Evolutionary conservation across 2,113 vertebrate species (phyloP).

Genomic region (Sardina pilchardus): DNA sequence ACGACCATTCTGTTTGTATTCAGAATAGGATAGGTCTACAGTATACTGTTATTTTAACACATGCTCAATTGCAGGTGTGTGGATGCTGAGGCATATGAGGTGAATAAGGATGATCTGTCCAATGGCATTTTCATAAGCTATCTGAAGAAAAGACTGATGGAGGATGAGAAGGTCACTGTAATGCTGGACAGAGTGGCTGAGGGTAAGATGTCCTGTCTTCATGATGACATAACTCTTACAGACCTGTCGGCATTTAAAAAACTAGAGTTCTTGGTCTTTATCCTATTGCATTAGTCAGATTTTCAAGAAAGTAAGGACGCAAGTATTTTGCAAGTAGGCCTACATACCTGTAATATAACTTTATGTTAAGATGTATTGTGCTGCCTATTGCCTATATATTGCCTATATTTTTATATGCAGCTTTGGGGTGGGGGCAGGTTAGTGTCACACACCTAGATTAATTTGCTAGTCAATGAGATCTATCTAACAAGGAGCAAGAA

Average conservation of each 20-base stretch:
- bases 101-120: conserved; percentile 74
- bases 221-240: background rate
- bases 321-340: background rate
- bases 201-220: conserved; percentile 62
- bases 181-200: conserved; percentile 85
- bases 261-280: background rate
- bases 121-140: conserved; percentile 83
- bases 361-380: background rate
- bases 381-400: background rate
- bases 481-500: background rate
- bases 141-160: conserved; percentile 79
- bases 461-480: too few relatives aligned
- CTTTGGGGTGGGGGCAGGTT: too few relatives aligned
- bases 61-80: conserved; percentile 68
- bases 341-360: too few relatives aligned
- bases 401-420: background rate
- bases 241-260: background rate
- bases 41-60: background rate
- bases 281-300: background rate
- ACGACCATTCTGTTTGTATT: background rate
- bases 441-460: too few relatives aligned
- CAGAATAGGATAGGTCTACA: background rate
- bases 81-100: conserved; percentile 82
- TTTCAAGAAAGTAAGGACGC: background rate
- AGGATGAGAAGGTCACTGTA: conserved; percentile 83